These are phyloP conservation scores for Pyralis farinalis DNA, from an alignment of 2,888 invertebrate species.

Conservation along the genomic window DNA sequence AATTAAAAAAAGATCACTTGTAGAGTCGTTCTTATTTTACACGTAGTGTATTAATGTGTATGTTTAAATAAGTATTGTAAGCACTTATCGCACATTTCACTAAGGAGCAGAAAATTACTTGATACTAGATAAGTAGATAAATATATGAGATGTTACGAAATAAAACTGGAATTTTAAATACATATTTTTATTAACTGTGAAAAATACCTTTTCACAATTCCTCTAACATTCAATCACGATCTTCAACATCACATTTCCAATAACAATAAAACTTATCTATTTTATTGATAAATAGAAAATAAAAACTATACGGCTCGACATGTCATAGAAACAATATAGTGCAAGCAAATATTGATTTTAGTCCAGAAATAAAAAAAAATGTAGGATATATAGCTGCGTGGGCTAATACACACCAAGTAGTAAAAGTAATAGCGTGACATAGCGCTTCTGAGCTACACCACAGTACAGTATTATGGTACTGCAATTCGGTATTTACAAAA, in stretches of 20 bases:
- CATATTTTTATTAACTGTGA: constrained; percentile 68
- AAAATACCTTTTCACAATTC: constrained; percentile 55
- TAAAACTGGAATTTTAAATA: constrained; percentile 42
- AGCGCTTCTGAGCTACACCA: too few species aligned
- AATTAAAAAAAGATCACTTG: too few species aligned
- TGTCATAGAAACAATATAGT: too few species aligned
- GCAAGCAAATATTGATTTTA: too few species aligned
- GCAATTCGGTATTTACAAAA: too few species aligned
- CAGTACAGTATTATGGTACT: too few species aligned
- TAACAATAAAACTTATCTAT: constrained; percentile 24
- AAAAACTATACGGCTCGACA: constrained; percentile 16
- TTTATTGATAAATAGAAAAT: constrained; percentile 23
- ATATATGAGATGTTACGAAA: constrained; percentile 23
- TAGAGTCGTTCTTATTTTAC: too few species aligned
- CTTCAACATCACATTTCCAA: constrained; percentile 29
- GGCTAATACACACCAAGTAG: too few species aligned
- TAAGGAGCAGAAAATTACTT: constrained; percentile 30
- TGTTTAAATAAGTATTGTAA: not conserved
- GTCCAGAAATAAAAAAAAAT: too few species aligned
- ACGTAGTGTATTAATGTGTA: too few species aligned
- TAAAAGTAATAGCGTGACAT: too few species aligned
- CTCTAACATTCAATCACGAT: constrained; percentile 46
- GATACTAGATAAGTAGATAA: constrained; percentile 17
- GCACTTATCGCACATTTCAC: constrained; percentile 12
- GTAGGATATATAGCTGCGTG: too few species aligned